Evolutionary conservation across 1,140 invertebrate genomes (phyloP), one percentile per base, ranked within the genome.

Genomic region (Drosophila bocqueti): DNA sequence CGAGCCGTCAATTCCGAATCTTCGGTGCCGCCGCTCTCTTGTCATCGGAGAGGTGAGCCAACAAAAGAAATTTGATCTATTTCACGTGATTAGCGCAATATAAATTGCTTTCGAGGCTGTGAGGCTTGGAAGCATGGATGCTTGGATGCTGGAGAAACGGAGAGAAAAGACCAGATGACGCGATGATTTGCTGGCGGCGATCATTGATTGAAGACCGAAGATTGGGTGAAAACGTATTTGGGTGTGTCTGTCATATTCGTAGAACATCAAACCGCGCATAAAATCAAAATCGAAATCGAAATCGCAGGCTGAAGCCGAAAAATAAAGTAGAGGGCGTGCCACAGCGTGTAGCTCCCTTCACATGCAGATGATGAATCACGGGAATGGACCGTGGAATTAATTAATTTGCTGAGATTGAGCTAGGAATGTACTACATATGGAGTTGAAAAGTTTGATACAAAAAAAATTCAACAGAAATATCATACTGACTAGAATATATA

Each of bases 41-140:
- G 49, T 71, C 46, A 66, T 67, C 50, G 50, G 13, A 21, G 45
- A 45, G 57, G 26, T 18, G 49, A 74, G 67, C 68, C 82, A 73
- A 74, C 82, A 81, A 85, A 81, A 85, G 83, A 85, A 87, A 83
- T 87, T 89, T 87, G 83, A 87, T 87, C 83, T 87, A 87, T 87
- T 87, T 87, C 76, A 89, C 79, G 68, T 87, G 83, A 87, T 86
- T 86, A 83, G 83, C 83, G 76, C 80, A 61, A 87, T 80, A 86
- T 86, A 87, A 87, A 86, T 86, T 87, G 84, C 67, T 75, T 79
- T 69, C 61, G 63, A 76, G 42, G 69, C 71, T 73, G 54, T 9
- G 15, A 45, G 21, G 18, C 52, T 40, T 9, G 26, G 29, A 31
- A 36, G 66, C 50, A 36, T 54, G 29, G 42, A n/a, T 46, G 49